These are phyloP conservation scores for Elysia chlorotica DNA, from an alignment of 1,140 invertebrate genomes.

Conservation along the genomic window DNA sequence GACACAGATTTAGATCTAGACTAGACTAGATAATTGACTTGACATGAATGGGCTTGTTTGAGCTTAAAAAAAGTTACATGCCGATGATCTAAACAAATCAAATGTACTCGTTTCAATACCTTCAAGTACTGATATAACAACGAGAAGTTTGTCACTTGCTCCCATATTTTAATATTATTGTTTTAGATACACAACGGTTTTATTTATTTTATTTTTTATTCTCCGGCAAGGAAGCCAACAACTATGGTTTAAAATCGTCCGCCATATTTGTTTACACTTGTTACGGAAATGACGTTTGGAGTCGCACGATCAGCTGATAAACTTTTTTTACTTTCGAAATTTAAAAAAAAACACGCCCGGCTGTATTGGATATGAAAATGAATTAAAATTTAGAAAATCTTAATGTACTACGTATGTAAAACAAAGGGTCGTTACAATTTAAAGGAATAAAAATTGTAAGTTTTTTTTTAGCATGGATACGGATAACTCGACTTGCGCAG, in stretches of 20 bases:
- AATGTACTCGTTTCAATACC: no score
- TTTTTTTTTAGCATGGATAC: slow-evolving; percentile 4
- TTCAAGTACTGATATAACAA: slow-evolving; percentile 56
- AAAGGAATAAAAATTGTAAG: neutral
- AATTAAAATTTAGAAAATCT: neutral
- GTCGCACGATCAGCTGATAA: slow-evolving; percentile 29
- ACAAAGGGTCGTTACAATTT: neutral
- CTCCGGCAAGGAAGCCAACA: no score
- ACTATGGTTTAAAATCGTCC: slow-evolving; percentile 53
- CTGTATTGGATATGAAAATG: neutral
- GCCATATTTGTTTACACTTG: slow-evolving; percentile 48
- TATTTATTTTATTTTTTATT: no score
- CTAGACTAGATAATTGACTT: no score
- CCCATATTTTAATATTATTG: slow-evolving; percentile 40
- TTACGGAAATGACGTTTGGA: slow-evolving; percentile 30
- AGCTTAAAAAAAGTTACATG: no score
- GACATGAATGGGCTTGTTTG: no score
- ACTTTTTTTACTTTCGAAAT: slow-evolving; percentile 2
- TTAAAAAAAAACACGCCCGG: neutral
- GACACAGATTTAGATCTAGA: neutral
- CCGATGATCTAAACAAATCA: no score
- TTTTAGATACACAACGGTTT: no score
- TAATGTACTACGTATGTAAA: neutral
- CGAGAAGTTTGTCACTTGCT: slow-evolving; percentile 49
- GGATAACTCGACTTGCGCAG: slow-evolving; percentile 16